Conservation (phyloP, 2,113 vertebrate genomes). For the Myotis davidii region DNA sequence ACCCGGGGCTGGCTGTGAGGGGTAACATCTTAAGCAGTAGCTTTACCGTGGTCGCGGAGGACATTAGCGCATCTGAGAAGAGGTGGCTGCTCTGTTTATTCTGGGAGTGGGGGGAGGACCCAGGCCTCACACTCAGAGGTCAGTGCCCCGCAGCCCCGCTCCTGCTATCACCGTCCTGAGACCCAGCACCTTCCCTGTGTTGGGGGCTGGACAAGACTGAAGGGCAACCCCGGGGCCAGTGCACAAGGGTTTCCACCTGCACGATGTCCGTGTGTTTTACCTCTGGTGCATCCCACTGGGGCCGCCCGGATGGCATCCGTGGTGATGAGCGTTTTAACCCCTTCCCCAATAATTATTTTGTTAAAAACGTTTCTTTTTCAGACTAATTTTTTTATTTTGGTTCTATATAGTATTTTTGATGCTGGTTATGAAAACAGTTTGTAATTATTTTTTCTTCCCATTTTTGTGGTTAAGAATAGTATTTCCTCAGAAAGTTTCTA, state of each 20-base stretch:
- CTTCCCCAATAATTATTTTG: no score
- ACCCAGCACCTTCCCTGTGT: not conserved
- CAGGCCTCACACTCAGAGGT: not conserved
- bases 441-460: no score
- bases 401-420: no score
- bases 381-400: no score
- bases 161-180: not conserved
- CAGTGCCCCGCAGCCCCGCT: rapidly evolving
- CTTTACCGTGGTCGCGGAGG: not conserved
- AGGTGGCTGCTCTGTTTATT: rapidly evolving
- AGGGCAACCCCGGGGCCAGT: no score
- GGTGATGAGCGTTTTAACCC: not conserved
- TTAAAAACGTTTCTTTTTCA: no score
- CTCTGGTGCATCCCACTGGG: not conserved
- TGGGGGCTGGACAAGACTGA: not conserved
- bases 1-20: not conserved
- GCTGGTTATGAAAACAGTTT: no score
- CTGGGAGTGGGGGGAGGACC: rapidly evolving
- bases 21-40: rapidly evolving
- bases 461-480: no score
- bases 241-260: not conserved
- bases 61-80: not conserved
- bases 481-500: no score
- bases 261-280: not conserved
- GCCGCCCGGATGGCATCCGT: not conserved